phyloP scores from a whole-genome alignment of 2,113 vertebrate genomes.

The Prochilodus magdalenae region DNA sequence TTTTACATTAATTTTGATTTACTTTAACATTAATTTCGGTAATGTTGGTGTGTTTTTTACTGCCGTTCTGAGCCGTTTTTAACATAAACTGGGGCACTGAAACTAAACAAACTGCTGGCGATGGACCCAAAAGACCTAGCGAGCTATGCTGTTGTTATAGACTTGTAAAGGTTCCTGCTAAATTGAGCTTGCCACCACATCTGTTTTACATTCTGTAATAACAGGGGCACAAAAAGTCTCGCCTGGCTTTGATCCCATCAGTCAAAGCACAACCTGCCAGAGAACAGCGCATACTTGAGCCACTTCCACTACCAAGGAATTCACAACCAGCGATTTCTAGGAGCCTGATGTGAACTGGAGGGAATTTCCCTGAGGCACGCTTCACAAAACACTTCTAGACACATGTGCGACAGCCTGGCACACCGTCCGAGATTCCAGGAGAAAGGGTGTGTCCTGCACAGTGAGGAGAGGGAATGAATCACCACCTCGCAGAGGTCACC shows the following conservation, averaged over 20 bases:
- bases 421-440: slow-evolving; percentile 45
- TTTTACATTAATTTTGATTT: too few relatives aligned
- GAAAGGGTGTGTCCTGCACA: slow-evolving; percentile 57
- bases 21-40: too few relatives aligned
- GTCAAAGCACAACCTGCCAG: not conserved
- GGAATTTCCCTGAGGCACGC: slow-evolving; percentile 54
- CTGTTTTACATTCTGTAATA: not conserved
- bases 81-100: too few relatives aligned
- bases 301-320: slow-evolving; percentile 29
- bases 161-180: not conserved
- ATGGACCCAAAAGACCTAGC: not conserved
- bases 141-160: not conserved
- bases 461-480: slow-evolving; percentile 61
- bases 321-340: slow-evolving; percentile 10
- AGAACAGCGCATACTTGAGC: slow-evolving; percentile 47
- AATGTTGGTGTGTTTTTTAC: too few relatives aligned
- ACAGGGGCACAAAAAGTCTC: not conserved
- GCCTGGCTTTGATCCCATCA: not conserved
- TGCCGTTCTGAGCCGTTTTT: too few relatives aligned
- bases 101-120: not conserved
- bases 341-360: slow-evolving; percentile 26
- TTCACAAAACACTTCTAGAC: slow-evolving; percentile 38
- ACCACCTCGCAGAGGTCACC: slow-evolving; percentile 63
- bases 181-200: not conserved
- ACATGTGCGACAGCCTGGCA: slow-evolving; percentile 47